A percentile compares a stretch with the other conserved stretches of the same genome.
phyloP scores from a whole-genome alignment of 2,797 vertebrate species.

The Rhinella marina region DNA sequence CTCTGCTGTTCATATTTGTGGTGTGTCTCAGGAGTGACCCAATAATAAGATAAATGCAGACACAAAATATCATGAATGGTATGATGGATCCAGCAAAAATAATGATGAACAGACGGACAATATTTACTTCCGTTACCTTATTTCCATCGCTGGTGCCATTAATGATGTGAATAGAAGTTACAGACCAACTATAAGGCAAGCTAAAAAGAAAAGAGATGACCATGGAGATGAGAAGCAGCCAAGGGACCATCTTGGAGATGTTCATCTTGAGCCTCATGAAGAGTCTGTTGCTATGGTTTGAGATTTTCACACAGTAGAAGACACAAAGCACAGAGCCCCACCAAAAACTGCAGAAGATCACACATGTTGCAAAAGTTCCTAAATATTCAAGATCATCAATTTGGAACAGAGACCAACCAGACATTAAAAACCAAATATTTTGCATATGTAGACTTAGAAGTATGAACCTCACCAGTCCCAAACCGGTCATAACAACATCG shows the following conservation, averaged over 20 bases:
- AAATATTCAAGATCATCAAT: neutral
- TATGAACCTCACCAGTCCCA: constrained; percentile 19
- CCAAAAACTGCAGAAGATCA: constrained; percentile 49
- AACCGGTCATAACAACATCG: neutral
- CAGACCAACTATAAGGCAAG: constrained; percentile 1
- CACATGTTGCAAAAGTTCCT: neutral
- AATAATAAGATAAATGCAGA: constrained; percentile 4
- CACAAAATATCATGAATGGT: constrained; percentile 33
- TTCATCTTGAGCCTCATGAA: constrained; percentile 69
- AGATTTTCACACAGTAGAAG: constrained; percentile 65
- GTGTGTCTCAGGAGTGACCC: constrained; percentile 26
- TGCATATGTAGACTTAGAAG: neutral
- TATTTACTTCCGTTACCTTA: neutral
- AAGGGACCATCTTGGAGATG: constrained; percentile 53
- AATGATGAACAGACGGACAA: neutral
- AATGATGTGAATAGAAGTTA: neutral
- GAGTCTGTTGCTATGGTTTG: constrained; percentile 58
- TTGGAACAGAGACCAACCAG: neutral
- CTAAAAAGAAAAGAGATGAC: constrained; percentile 55
- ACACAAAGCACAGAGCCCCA: constrained; percentile 43
- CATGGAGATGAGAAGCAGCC: constrained; percentile 64
- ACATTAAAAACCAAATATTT: neutral
- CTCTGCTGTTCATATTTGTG: constrained; percentile 1
- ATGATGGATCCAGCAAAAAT: neutral
- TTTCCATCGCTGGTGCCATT: neutral